Base-by-base conservation (phyloP, 1,140 invertebrate genomes). In the Spodoptera litura region DNA sequence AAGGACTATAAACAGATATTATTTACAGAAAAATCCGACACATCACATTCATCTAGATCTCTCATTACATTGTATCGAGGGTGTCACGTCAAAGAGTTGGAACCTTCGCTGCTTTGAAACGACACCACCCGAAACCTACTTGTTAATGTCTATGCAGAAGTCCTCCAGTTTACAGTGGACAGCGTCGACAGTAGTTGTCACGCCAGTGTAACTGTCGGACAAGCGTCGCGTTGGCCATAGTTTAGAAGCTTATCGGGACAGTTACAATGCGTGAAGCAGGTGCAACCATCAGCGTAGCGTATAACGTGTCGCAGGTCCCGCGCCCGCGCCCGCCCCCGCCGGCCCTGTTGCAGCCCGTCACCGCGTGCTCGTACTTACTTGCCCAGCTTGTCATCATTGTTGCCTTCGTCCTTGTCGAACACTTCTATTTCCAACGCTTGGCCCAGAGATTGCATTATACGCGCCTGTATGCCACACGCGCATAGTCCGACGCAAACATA, bases 341-440 rank as follows among this genome's bases (percentile, higher is more conserved):
- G 25, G 3, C 38, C n/a, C n/a, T 20, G 11, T n/a, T 5, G 2
- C 12, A 31, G 31, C 61, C 75, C 55, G 25, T 56, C 81, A 44
- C 76, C 81, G 77, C 88, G 64, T 72, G 73, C 55, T 20, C 59
- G 53, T 91, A 92, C 95, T 96, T 96, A 98, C 97, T 97, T 97
- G 94, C 97, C 97, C 79, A 98, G 95, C 86, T 94, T 95, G 94
- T 98, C 97, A 94, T 99, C 97, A 89, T 97, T 96, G 89, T 96
- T 97, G 70, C 97, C 96, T 91, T 98, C 98, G 91, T 98, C 97
- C 90, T 96, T 96, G 95, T 99, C 98, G 96, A 96, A 97, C 79
- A 98, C 92, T 86, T 96, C 96, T 83, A 98, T 93, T 82, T 97
- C 96, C 91, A 99, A 94, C 86, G 95, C 95, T 95, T 98, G 97